Conservation (phyloP, 2,797 vertebrate genomes). For the Aplochiton taeniatus region DNA sequence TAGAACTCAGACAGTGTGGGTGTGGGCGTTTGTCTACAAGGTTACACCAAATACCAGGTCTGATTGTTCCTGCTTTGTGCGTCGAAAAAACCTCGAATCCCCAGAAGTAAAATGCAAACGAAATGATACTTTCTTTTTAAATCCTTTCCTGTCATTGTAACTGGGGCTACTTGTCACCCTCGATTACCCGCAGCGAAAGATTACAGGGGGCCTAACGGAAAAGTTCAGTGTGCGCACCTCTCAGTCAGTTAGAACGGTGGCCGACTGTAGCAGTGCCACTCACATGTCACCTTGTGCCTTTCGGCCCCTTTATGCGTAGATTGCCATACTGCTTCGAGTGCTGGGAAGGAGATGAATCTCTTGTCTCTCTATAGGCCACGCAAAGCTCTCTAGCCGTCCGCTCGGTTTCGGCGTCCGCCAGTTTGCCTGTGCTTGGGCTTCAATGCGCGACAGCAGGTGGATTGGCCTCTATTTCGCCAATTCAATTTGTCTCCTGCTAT, state of each 20-base stretch:
- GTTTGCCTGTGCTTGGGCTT: slow-evolving; percentile 53
- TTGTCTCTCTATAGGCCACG: slow-evolving; percentile 18
- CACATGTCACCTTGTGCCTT: slow-evolving; percentile 47
- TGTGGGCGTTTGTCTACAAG: slow-evolving; percentile 1
- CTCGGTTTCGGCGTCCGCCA: slow-evolving; percentile 22
- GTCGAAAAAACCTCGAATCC: neutral
- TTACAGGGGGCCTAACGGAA: neutral
- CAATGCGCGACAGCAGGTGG: slow-evolving; percentile 60
- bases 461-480: slow-evolving; percentile 53
- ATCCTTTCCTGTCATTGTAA: neutral
- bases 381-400: no score
- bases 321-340: slow-evolving; percentile 47
- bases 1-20: neutral
- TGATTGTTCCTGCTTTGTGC: neutral
- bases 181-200: neutral
- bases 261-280: slow-evolving; percentile 37
- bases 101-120: neutral
- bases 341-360: slow-evolving; percentile 39
- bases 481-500: slow-evolving; percentile 64
- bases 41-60: neutral
- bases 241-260: slow-evolving; percentile 13
- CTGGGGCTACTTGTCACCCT: neutral
- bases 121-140: neutral
- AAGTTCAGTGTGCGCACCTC: neutral
- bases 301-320: slow-evolving; percentile 35